Evolutionary conservation across 2,113 vertebrate species (phyloP).

Genomic region (Tonatia bakeri): DNA sequence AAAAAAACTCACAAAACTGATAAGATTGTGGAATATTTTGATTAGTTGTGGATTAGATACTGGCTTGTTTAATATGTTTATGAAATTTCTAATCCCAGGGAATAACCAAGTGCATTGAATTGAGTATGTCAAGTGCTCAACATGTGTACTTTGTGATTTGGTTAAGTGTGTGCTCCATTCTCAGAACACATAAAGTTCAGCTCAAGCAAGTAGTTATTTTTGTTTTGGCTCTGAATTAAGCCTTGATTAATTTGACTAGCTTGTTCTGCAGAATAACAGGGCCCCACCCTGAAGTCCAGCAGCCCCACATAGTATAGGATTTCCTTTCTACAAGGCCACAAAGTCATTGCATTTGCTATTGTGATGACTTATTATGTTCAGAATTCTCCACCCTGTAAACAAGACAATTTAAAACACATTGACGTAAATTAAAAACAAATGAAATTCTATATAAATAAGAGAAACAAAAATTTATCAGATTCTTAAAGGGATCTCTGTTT

Average conservation of each 20-base stretch:
- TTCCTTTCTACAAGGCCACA: constrained; percentile 60
- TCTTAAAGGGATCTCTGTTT: constrained; percentile 36
- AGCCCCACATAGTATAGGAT: constrained; percentile 30
- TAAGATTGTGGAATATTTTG: not conserved
- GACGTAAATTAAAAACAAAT: constrained; percentile 57
- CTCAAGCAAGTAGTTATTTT: not conserved
- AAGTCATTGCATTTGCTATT: constrained; percentile 41
- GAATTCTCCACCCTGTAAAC: constrained; percentile 36
- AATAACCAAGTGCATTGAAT: not conserved
- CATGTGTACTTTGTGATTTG: not conserved
- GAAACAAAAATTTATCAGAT: constrained; percentile 9
- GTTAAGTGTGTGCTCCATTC: not conserved
- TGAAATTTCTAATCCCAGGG: not conserved
- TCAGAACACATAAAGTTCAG: not conserved
- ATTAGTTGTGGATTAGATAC: not conserved
- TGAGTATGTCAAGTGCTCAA: not conserved
- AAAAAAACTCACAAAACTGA: not conserved
- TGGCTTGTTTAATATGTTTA: not conserved
- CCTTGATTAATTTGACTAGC: not conserved
- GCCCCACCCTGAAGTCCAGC: constrained; percentile 23
- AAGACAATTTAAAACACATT: constrained; percentile 59
- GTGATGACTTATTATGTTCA: constrained; percentile 41
- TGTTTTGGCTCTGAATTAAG: constrained; percentile 14
- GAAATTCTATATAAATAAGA: not conserved
- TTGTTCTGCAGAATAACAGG: constrained; percentile 48